Conservation (phyloP, 2,797 vertebrate genomes). For the Microctenopoma steveboyesi region DNA sequence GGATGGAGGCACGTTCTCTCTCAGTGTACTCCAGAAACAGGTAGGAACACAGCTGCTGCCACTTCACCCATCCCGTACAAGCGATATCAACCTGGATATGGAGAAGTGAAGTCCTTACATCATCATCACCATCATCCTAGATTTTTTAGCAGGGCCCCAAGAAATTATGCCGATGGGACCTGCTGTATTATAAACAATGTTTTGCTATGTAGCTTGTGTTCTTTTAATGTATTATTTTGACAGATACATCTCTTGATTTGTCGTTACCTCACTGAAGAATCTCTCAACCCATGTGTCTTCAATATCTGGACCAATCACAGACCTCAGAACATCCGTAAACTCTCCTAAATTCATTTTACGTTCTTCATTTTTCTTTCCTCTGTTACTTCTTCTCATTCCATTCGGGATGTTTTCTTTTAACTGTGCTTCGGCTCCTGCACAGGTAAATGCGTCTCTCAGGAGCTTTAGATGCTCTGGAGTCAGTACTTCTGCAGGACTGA, state of each 20-base stretch:
- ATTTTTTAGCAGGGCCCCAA: background rate
- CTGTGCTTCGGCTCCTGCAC: slow-evolving; percentile 5
- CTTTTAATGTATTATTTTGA: background rate
- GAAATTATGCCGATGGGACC: background rate
- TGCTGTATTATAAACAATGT: background rate
- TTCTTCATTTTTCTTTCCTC: slow-evolving; percentile 7
- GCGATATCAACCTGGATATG: slow-evolving; percentile 67
- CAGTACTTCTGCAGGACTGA: slow-evolving; percentile 66
- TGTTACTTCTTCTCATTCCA: slow-evolving; percentile 2
- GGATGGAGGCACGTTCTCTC: slow-evolving; percentile 39
- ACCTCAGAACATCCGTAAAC: slow-evolving; percentile 63
- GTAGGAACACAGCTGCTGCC: slow-evolving; percentile 73
- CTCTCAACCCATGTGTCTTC: slow-evolving; percentile 54
- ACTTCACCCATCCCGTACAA: slow-evolving; percentile 56
- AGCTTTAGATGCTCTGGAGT: slow-evolving; percentile 60
- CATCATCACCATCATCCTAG: background rate
- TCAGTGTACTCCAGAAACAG: slow-evolving; percentile 75
- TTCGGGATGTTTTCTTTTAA: background rate
- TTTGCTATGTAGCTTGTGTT: background rate
- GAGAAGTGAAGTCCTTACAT: background rate
- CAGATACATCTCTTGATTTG: background rate
- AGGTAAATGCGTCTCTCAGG: slow-evolving; percentile 62
- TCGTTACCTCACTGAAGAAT: slow-evolving; percentile 76
- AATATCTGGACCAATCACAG: slow-evolving; percentile 53
- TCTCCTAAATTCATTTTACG: slow-evolving; percentile 62